Conservation (phyloP, 1,140 invertebrate species). For the Ganaspis sp. region DNA sequence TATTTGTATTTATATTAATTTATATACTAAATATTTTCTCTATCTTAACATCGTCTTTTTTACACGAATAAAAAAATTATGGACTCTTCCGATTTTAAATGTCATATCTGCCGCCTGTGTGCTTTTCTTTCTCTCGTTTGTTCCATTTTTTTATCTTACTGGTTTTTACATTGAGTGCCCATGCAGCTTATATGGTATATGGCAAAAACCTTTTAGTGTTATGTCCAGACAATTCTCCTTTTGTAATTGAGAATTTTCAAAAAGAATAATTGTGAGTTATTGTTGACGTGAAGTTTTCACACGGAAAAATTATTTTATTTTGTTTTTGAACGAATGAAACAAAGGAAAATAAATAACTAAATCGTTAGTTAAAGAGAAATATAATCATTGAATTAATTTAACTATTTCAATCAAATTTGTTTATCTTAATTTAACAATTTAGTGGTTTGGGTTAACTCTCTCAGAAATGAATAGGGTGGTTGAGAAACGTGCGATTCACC, state of each 20-base stretch:
- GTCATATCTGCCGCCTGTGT: background rate
- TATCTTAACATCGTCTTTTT: too few relatives aligned
- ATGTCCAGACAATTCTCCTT: background rate
- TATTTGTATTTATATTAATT: too few relatives aligned
- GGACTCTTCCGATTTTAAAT: background rate
- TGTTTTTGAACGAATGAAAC: background rate
- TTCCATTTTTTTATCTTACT: background rate
- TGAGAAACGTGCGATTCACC: background rate
- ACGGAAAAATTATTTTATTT: background rate
- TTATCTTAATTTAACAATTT: too few relatives aligned
- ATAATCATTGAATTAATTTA: too few relatives aligned
- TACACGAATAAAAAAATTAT: background rate
- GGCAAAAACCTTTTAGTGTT: slow-evolving; percentile 3
- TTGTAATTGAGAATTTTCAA: background rate
- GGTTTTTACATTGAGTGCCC: background rate
- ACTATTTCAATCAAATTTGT: too few relatives aligned
- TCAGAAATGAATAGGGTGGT: background rate
- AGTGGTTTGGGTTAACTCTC: background rate
- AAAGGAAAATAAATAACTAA: too few relatives aligned
- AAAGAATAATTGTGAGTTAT: background rate
- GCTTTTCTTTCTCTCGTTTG: background rate
- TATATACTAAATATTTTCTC: too few relatives aligned
- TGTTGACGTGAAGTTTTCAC: background rate
- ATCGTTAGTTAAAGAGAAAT: too few relatives aligned
- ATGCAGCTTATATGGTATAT: background rate